Conservation (phyloP, 2,797 vertebrate genomes). For the Oceanodroma leucorhoa region DNA sequence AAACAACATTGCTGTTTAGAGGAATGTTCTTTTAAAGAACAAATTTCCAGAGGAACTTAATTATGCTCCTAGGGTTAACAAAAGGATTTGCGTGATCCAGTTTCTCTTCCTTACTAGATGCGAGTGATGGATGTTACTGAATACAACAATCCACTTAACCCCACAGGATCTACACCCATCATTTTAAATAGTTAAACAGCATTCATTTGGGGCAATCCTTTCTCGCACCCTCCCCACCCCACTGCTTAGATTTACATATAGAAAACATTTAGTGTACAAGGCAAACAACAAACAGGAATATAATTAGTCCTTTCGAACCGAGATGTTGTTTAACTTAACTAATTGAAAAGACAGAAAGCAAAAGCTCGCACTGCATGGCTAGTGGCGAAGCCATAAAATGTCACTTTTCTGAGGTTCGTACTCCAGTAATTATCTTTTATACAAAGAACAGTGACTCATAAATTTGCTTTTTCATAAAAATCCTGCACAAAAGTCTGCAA, state of each 20-base stretch:
- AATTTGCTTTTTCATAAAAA: slow-evolving; percentile 7
- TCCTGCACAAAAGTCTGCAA: not conserved
- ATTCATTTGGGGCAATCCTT: not conserved
- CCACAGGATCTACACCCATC: not conserved
- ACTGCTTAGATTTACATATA: not conserved
- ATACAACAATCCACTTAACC: not conserved
- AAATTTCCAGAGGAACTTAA: not conserved
- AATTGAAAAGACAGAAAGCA: slow-evolving; percentile 22
- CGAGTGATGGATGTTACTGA: not conserved
- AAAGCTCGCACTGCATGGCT: not conserved
- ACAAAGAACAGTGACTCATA: slow-evolving; percentile 35
- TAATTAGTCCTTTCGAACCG: slow-evolving; percentile 26
- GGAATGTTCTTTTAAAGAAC: not conserved
- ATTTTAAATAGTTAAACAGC: slow-evolving; percentile 2
- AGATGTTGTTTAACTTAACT: slow-evolving; percentile 23
- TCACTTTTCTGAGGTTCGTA: slow-evolving; percentile 5
- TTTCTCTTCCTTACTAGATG: not conserved
- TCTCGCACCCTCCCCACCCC: not conserved
- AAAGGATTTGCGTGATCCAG: not conserved
- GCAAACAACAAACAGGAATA: not conserved
- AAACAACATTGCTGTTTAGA: not conserved
- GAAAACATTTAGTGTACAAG: not conserved
- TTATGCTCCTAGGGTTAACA: not conserved
- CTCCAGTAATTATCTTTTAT: slow-evolving; percentile 16
- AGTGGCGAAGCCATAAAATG: not conserved